phyloP scores from a whole-genome alignment of 2,113 vertebrate species.

The Zapus hudsonius region DNA sequence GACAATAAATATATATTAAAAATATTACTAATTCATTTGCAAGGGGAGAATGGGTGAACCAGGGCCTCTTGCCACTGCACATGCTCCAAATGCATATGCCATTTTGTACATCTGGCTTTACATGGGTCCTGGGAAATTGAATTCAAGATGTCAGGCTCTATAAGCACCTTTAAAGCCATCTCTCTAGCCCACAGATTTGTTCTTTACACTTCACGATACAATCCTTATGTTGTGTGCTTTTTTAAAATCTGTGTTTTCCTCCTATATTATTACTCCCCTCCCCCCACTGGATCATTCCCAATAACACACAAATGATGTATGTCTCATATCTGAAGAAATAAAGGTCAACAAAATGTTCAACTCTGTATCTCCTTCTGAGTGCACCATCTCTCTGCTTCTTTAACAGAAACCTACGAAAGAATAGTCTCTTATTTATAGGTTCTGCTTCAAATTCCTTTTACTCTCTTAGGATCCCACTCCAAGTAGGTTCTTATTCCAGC shows the following conservation, averaged over 20 bases:
- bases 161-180: too few relatives aligned
- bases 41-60: too few relatives aligned
- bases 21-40: too few relatives aligned
- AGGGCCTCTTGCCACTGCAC: too few relatives aligned
- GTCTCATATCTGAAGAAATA: slow-evolving; percentile 2
- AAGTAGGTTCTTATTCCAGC: fast-evolving
- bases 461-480: background rate
- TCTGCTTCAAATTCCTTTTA: background rate
- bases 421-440: background rate
- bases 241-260: background rate
- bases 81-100: too few relatives aligned
- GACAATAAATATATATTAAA: too few relatives aligned
- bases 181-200: too few relatives aligned
- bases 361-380: background rate
- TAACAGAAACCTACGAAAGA: background rate
- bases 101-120: too few relatives aligned
- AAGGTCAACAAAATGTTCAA: background rate
- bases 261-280: background rate
- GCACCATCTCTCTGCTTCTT: background rate
- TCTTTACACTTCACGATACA: background rate
- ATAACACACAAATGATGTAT: background rate
- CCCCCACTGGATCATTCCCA: background rate
- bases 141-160: too few relatives aligned
- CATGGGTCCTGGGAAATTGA: too few relatives aligned
- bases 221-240: background rate